Base-by-base conservation (phyloP, 2,797 vertebrate species). In the Halcyon chelicuti region DNA sequence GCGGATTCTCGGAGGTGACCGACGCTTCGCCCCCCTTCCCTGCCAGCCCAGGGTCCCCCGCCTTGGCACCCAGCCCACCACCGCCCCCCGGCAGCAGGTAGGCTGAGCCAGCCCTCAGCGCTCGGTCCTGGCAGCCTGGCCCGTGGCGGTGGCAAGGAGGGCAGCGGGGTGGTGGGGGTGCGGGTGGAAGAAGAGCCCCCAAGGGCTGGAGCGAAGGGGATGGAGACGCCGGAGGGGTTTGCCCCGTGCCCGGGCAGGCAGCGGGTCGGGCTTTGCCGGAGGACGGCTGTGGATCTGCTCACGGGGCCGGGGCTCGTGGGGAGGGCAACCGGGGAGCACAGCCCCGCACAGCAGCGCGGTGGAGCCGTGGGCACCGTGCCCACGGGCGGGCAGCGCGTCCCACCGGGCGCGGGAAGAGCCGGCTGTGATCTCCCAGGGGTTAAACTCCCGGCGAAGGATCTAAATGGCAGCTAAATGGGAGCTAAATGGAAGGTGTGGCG, bases 401-500 rank as follows among this genome's bases (percentile, higher is more conserved):
- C 35, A 4, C 40, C 1, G 2, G 72, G 3, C 5, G 2, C 22
- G 16, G 84, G 67, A 60, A 26, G 46, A 66, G n/a, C 71, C 0
- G 26, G 90, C 66, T 19, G 21, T 0, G 31, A 54, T n/a, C 57
- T 68, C 7, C 62, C 89, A 29, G 81, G 89, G 71, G 74, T 87
- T 95, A 73, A 95, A 79, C 6, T 10, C 22, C 55, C 22, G 0
- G 47, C 79, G n/a, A 8, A 60, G 83, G 86, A 92, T 77, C 84
- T 79, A 1, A 54, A 12, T n/a, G 90, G 87, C n/a, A n/a, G n/a
- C n/a, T n/a, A n/a, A 35, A 37, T 37, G 65, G 83, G 86, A 92
- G 84, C 84, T 79, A 1, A 54, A 12, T n/a, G 91, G 87, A 91
- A 94, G 93, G 93, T 81, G 85, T 44, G 94, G 94, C 79, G n/a